Base-by-base conservation (phyloP, 1,140 invertebrate genomes). In the Aphis craccivora region DNA sequence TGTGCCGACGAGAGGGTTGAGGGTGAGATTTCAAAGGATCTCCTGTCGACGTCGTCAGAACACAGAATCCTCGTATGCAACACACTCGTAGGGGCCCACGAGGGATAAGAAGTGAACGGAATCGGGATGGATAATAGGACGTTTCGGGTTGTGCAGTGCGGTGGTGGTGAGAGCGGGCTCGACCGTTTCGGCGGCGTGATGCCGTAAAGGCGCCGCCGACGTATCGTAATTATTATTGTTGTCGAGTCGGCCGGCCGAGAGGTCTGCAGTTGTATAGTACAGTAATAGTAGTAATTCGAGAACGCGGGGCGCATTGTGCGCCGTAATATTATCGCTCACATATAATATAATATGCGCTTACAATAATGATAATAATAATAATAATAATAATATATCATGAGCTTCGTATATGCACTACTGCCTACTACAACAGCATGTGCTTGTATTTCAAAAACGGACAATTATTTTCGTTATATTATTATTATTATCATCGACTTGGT, bases 11-110 rank as follows among this genome's bases (percentile, higher is more conserved):
- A 40, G 35, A 11, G 81, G 91, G 81, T 23, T 43, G 84, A 86
- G 91, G 91, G 91, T 93, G 91, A 93, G 48, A 93, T 93, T 93
- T 93, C 91, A 93, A 93, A 93, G 91, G 91, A 93, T 53, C 84
- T 51, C 48, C 45, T 30, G 48, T 35, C 25, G 60, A 48, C n/a
- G 90, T 48, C n/a, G 40, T 67, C 45, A 37, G 35, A 25, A 45
- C 25, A n/a, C 23, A 60, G 4, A 35, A 40, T 43, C 40, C 89
- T 53, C 40, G 3, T 55, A 90, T 90, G 25, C n/a, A 48, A 76
- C 90, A 35, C 18, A 43, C 40, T n/a, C 30, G 14, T 35, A 18
- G 83, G 37, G 40, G 14, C n/a, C 3, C 43, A 40, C 37, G 4
- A 86, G 40, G 25, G 37, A 23, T 37, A 37, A 23, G 18, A 43